Evolutionary conservation across 2,888 invertebrate species (phyloP), one percentile per base, ranked within the genome.

Genomic region (Volucella zonaria): DNA sequence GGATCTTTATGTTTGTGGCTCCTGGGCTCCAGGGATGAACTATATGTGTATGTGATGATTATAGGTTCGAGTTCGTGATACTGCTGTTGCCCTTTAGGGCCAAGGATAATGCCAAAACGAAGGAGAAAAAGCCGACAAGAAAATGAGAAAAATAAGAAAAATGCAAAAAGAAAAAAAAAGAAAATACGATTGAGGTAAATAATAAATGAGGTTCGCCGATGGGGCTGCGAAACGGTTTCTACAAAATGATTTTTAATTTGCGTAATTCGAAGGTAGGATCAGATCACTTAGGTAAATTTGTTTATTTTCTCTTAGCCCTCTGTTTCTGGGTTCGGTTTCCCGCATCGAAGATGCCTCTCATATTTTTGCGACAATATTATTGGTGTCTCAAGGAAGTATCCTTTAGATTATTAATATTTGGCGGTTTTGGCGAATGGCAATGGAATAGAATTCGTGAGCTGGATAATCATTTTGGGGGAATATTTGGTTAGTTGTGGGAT

Each of bases 161-260:
- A 61, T 38, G n/a, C 40, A 18, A 18, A 18, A 18, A 18, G 18
- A 42, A 40, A 52, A 43, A 61, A 31, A 56, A 62, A 49, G 43
- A 3, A 82, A 64, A 82, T 82, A 62, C 81, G 76, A 77, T 85
- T 85, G 85, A 81, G 68, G 71, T 85, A 77, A 85, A 85, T 85
- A 85, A 85, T 85, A 85, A 85, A 85, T 85, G 85, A 76, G 67
- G 47, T 67, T 73, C 58, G 45, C 68, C 59, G 74, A 68, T 66
- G 62, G 31, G 15, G 52, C 42, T 52, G 40, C 11, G 40, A 54
- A 45, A 40, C 11, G 10, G 42, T 62, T 62, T 12, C 54, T 51
- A 10, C 45, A 52, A 70, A 79, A 79, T 75, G 68, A 70, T 83
- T 83, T 83, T 83, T 83, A 75, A 83, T 83, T 83, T 83, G 74